Conservation (phyloP, 2,888 invertebrate species). For the Drosophila parthenogenetica region DNA sequence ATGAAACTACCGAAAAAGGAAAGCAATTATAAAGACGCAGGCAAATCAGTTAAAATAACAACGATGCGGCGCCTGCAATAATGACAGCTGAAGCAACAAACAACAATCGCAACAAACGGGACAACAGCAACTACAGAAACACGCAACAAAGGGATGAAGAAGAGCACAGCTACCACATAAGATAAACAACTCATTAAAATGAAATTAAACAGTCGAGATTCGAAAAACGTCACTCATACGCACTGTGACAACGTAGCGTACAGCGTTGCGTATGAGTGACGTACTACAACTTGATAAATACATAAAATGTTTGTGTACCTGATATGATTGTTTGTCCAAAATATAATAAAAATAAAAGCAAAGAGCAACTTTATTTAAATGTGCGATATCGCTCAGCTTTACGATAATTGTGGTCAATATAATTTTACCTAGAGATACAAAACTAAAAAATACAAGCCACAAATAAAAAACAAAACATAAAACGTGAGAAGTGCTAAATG, state of each 20-base stretch:
- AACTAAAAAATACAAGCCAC: not conserved
- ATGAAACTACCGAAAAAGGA: conserved; percentile 25
- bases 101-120: conserved; percentile 23
- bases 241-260: conserved; percentile 49
- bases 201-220: conserved; percentile 74
- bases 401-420: conserved; percentile 22
- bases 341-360: conserved; percentile 1
- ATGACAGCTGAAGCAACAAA: conserved; percentile 33
- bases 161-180: conserved; percentile 23
- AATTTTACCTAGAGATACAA: conserved; percentile 7
- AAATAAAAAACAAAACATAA: not conserved
- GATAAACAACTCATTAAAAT: conserved; percentile 71
- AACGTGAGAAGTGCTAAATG: conserved; percentile 30
- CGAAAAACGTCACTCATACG: conserved; percentile 74
- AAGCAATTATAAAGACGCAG: conserved; percentile 23
- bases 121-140: conserved; percentile 15
- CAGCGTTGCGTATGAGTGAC: conserved; percentile 67
- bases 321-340: conserved; percentile 18
- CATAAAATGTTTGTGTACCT: not conserved
- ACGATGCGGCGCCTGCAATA: conserved; percentile 37
- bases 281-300: conserved; percentile 45
- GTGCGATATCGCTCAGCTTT: conserved; percentile 1
- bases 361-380: conserved; percentile 11
- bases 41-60: conserved; percentile 50
- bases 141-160: conserved; percentile 6